Evolutionary conservation across 2,113 vertebrate genomes (phyloP).

Genomic region (Sardina pilchardus): DNA sequence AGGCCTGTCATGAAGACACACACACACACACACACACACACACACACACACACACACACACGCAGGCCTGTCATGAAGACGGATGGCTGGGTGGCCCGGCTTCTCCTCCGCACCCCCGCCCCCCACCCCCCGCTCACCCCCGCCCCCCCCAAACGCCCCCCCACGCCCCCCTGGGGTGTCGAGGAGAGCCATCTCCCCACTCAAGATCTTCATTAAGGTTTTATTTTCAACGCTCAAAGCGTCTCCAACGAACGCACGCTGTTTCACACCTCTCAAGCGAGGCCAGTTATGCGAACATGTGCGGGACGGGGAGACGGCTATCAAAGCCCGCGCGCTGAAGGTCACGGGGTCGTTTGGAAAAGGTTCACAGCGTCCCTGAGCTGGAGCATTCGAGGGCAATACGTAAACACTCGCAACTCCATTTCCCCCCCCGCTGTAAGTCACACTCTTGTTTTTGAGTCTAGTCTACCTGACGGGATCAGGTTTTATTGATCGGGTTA

Average conservation of each 20-base stretch:
- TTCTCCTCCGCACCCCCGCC: conserved; percentile 25
- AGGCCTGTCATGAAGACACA: conserved; percentile 72
- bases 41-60: too few relatives aligned
- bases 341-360: neutral
- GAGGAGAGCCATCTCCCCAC: neutral
- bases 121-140: neutral
- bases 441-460: neutral
- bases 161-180: neutral
- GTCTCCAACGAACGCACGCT: neutral
- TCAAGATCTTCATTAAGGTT: conserved; percentile 58
- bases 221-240: conserved; percentile 57
- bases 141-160: neutral
- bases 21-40: too few relatives aligned
- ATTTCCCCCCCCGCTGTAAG: conserved; percentile 40
- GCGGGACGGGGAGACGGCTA: neutral
- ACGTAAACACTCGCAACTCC: conserved; percentile 28
- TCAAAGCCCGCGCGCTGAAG: neutral
- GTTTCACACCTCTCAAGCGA: conserved; percentile 12
- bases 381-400: conserved; percentile 21
- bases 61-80: conserved; percentile 71
- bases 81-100: conserved; percentile 50
- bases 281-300: neutral
- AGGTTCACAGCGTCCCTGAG: conserved; percentile 38
- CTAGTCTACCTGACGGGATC: neutral
- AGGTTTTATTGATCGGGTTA: neutral